Evolutionary conservation across 1,140 invertebrate genomes (phyloP).

Genomic region (Cyphomyrmex costatus): DNA sequence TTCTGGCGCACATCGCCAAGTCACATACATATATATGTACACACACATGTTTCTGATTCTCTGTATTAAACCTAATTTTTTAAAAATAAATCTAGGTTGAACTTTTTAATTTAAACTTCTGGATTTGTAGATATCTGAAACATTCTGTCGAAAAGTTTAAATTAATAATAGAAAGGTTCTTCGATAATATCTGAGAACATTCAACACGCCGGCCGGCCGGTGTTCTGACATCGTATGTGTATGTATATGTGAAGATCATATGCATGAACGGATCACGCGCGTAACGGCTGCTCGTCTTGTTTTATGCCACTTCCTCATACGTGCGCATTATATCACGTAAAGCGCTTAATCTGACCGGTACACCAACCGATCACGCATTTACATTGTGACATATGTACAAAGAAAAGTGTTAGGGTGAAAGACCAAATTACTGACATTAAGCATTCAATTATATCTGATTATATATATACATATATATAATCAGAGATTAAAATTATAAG

Average conservation of each 20-base stretch:
- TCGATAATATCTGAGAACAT: not conserved
- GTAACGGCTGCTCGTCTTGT: no score
- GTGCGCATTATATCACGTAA: slow-evolving; percentile 23
- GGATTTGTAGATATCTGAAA: not conserved
- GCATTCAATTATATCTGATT: not conserved
- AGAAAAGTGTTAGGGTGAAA: not conserved
- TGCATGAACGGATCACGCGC: not conserved
- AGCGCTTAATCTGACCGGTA: not conserved
- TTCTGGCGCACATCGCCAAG: no score
- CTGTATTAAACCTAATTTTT: not conserved
- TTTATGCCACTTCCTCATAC: slow-evolving; percentile 3
- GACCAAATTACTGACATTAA: not conserved
- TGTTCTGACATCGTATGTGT: not conserved
- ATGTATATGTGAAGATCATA: not conserved
- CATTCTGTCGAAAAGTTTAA: not conserved
- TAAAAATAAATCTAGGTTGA: not conserved
- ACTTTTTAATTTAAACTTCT: not conserved
- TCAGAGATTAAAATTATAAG: no score
- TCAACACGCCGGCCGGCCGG: not conserved
- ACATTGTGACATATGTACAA: not conserved
- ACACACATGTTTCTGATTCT: not conserved
- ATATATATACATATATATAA: no score
- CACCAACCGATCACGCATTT: slow-evolving; percentile 14
- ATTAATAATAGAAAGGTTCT: slow-evolving; percentile 1
- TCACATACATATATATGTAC: not conserved